Evolutionary conservation across 2,113 vertebrate species (phyloP).

Genomic region (Oreochromis tanganicae): DNA sequence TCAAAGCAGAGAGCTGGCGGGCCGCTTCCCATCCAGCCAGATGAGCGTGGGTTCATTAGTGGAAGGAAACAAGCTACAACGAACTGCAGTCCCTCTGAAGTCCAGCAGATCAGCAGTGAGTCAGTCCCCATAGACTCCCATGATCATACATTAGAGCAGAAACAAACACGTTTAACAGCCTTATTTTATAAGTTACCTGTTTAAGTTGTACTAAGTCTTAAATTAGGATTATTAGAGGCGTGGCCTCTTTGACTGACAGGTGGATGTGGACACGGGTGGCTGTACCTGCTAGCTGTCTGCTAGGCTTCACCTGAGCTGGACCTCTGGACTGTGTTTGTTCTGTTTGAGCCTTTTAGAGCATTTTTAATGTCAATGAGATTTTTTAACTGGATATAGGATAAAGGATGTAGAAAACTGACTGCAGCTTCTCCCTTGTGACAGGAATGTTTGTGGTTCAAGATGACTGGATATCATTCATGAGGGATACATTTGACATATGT

Average conservation of each 20-base stretch:
- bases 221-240: neutral
- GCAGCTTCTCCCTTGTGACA: neutral
- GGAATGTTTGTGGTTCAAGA: neutral
- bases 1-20: slow-evolving; percentile 25
- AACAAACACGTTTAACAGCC: neutral
- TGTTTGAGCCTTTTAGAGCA: neutral
- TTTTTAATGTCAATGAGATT: neutral
- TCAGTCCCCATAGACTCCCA: neutral
- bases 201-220: neutral
- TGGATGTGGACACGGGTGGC: neutral
- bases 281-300: neutral
- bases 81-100: neutral
- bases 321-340: accelerated
- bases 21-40: slow-evolving; percentile 17
- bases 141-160: neutral
- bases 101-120: neutral
- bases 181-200: neutral
- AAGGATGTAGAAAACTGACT: neutral
- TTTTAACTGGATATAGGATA: neutral
- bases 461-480: neutral
- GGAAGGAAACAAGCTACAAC: neutral
- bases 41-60: neutral
- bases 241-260: neutral
- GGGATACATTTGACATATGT: neutral
- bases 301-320: neutral